Conservation (phyloP, 2,888 invertebrate genomes). For the Polydrusus tereticollis region DNA sequence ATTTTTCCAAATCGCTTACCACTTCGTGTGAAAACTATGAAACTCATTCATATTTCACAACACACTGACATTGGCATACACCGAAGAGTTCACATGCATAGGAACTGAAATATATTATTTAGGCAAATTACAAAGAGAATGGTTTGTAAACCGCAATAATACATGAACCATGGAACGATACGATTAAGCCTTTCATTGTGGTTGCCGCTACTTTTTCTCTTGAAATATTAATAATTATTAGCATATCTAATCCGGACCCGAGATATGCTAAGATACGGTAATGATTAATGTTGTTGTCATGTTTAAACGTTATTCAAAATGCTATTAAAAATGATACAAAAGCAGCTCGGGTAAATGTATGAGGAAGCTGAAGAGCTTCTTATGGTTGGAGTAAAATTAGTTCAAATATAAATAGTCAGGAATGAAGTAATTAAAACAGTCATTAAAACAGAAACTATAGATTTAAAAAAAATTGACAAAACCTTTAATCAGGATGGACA, state of each 20-base stretch:
- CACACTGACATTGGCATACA: slow-evolving; percentile 20
- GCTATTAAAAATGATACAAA: too few species aligned
- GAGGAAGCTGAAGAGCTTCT: background rate
- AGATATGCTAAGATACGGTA: slow-evolving; percentile 36
- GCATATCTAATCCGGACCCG: slow-evolving; percentile 43
- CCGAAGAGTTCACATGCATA: slow-evolving; percentile 20
- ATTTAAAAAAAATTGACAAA: too few species aligned
- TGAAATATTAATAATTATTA: slow-evolving; percentile 48
- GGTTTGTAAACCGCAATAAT: slow-evolving; percentile 44
- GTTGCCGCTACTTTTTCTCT: slow-evolving; percentile 45
- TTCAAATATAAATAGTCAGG: too few species aligned
- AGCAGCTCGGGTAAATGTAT: too few species aligned
- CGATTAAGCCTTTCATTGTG: slow-evolving; percentile 48
- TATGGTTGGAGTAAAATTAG: too few species aligned
- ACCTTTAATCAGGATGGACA: too few species aligned
- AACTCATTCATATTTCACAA: background rate
- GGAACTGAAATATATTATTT: slow-evolving; percentile 33
- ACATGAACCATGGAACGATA: slow-evolving; percentile 46
- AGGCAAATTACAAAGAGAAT: slow-evolving; percentile 46
- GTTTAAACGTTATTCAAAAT: slow-evolving; percentile 19
- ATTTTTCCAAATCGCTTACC: background rate
- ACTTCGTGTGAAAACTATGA: slow-evolving; percentile 8
- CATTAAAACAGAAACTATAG: too few species aligned
- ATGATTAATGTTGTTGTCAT: slow-evolving; percentile 37
- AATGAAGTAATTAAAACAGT: too few species aligned